Evolutionary conservation across 2,888 invertebrate genomes (phyloP), one percentile per base, ranked within the genome.

Genomic region (Drosophila recens): DNA sequence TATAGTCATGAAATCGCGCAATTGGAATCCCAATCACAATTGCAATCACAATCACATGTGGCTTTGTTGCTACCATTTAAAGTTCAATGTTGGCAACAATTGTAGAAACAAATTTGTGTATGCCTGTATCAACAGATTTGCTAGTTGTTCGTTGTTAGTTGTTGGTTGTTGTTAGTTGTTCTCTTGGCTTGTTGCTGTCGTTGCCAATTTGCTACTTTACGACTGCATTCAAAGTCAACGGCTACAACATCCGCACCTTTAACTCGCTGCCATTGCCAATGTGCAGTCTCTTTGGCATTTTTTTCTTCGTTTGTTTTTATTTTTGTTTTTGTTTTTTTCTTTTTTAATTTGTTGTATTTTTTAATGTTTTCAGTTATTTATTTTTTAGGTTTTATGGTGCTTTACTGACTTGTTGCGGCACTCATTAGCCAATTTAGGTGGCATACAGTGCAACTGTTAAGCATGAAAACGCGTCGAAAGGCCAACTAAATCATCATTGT

Each of bases 1-100:
- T 23, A 45, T 15, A 36, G n/a, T 36, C 51, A 63, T 68, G 61
- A 57, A 54, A 64, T 54, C 70, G 64, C 68, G 23, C 53, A 58
- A 46, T 34, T 51, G 49, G 20, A 59, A 65, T 59, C 69, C 43
- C 64, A 67, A 74, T 64, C 52, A 45, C 61, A 67, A 74, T 64
- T 49, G 42, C 74, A 68, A 71, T 49, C 76, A 46, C 74, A 68
- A 71, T 49, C 76, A 85, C 72, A 85, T 87, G 76, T 85, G 23
- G 15, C 20, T 43, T 46, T 72, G 58, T 67, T 88, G 85, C 83
- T 86, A 86, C 86, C 87, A 86, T 86, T 86, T 86, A 86, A 86
- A 86, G 86, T 86, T 86, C 86, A 86, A 86, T 86, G 86, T 83
- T 86, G 89, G 77, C 75, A 87, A 54, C 82, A 87, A 72, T 74